These are phyloP conservation scores for Ligdia adustata DNA, from an alignment of 2,888 invertebrate species.

Conservation along the genomic window DNA sequence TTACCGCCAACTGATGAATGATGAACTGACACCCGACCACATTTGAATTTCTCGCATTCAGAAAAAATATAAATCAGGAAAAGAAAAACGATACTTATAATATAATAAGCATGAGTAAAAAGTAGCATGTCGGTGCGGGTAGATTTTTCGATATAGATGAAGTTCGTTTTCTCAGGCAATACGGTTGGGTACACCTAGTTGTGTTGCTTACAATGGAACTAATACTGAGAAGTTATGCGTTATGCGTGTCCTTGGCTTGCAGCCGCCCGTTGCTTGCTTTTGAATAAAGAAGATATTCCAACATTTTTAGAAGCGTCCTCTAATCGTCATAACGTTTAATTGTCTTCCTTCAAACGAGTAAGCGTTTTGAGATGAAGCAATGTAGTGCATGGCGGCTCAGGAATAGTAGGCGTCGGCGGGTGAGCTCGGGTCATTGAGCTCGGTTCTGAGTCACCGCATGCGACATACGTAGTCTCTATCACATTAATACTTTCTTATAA, in stretches of 20 bases:
- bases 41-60: constrained; percentile 35
- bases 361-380: constrained; percentile 59
- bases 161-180: constrained; percentile 39
- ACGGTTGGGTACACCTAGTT: constrained; percentile 36
- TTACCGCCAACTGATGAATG: constrained; percentile 71
- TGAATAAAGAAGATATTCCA: constrained; percentile 40
- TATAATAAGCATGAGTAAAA: constrained; percentile 37
- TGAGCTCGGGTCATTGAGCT: constrained; percentile 72
- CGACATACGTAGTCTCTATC: constrained; percentile 74
- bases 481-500: constrained; percentile 82
- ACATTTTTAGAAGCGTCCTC: constrained; percentile 31
- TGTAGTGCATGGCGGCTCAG: constrained; percentile 63
- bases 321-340: constrained; percentile 44
- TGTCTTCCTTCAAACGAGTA: constrained; percentile 45
- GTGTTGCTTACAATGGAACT: constrained; percentile 32
- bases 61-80: constrained; percentile 38
- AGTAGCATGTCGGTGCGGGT: constrained; percentile 39
- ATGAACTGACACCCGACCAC: constrained; percentile 60
- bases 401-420: constrained; percentile 72
- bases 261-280: constrained; percentile 26
- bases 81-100: constrained; percentile 29
- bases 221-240: constrained; percentile 31
- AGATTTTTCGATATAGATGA: constrained; percentile 41
- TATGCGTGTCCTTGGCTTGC: constrained; percentile 30
- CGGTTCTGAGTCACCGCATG: constrained; percentile 73